phyloP scores from a whole-genome alignment of 2,113 vertebrate species.

The Boleophthalmus pectinirostris region DNA sequence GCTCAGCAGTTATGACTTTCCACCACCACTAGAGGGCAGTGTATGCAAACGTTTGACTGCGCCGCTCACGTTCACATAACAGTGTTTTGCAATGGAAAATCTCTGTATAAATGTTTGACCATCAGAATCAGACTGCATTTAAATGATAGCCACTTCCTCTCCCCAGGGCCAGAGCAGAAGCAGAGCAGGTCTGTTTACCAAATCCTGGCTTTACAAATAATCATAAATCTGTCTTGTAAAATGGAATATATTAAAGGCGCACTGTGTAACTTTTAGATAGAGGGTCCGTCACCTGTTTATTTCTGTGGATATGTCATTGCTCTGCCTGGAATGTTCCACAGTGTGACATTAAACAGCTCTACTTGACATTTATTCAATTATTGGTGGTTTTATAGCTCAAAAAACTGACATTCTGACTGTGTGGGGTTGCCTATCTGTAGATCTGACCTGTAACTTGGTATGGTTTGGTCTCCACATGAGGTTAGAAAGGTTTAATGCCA shows the following conservation, averaged over 20 bases:
- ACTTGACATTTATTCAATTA: too few species aligned
- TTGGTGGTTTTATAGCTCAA: too few species aligned
- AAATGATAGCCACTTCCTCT: neutral
- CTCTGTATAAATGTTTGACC: slow-evolving; percentile 14
- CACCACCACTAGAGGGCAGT: slow-evolving; percentile 60
- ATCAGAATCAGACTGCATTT: slow-evolving; percentile 12
- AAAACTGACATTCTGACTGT: too few species aligned
- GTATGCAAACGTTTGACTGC: neutral
- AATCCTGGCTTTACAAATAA: neutral
- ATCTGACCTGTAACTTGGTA: too few species aligned
- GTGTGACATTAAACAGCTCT: too few species aligned
- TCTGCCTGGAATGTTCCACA: too few species aligned
- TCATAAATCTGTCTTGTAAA: neutral
- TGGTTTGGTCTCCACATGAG: too few species aligned
- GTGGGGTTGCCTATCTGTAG: too few species aligned
- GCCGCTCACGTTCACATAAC: slow-evolving; percentile 13
- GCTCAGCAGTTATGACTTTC: neutral
- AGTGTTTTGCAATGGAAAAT: slow-evolving; percentile 22
- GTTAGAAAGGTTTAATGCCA: too few species aligned
- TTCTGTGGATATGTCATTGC: too few species aligned
- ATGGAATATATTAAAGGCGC: neutral
- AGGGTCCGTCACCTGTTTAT: too few species aligned
- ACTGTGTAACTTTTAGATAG: too few species aligned
- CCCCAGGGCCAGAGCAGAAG: neutral
- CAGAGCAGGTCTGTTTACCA: neutral